phyloP scores from a whole-genome alignment of 2,113 vertebrate genomes.

The Fregata magnificens region DNA sequence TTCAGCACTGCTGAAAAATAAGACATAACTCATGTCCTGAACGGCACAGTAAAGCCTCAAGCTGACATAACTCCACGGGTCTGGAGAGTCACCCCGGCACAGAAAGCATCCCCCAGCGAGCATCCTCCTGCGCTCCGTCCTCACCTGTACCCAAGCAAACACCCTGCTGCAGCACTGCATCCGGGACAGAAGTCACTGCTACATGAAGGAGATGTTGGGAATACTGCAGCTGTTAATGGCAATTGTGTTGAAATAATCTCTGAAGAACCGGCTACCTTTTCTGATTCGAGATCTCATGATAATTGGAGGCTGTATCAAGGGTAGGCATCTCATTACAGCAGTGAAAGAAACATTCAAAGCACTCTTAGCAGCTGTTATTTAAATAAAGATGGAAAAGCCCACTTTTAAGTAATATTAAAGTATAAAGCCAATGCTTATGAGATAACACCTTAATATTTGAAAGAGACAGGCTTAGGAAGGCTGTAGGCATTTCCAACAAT shows the following conservation, averaged over 20 bases:
- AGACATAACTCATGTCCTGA: neutral
- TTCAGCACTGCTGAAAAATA: neutral
- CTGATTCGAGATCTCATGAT: neutral
- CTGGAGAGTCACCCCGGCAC: neutral
- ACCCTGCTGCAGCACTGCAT: neutral
- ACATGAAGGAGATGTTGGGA: accelerated
- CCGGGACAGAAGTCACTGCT: neutral
- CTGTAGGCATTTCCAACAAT: neutral
- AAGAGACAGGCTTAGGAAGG: neutral
- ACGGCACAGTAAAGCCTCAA: neutral
- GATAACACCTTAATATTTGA: neutral
- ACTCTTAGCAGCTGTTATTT: neutral
- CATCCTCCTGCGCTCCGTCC: neutral
- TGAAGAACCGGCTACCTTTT: neutral
- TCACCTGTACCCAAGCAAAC: neutral
- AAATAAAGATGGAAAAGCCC: neutral
- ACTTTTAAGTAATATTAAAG: neutral
- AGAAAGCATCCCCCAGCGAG: neutral
- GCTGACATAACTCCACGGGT: neutral
- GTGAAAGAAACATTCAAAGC: constrained; percentile 10
- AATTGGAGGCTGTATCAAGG: neutral
- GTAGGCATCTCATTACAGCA: neutral
- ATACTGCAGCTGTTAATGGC: neutral
- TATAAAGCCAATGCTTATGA: neutral
- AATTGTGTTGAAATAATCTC: neutral